A percentile compares a stretch with the other conserved stretches of the same genome.
Conservation (phyloP, 2,888 invertebrate species). For the Sussaba pulchella region DNA sequence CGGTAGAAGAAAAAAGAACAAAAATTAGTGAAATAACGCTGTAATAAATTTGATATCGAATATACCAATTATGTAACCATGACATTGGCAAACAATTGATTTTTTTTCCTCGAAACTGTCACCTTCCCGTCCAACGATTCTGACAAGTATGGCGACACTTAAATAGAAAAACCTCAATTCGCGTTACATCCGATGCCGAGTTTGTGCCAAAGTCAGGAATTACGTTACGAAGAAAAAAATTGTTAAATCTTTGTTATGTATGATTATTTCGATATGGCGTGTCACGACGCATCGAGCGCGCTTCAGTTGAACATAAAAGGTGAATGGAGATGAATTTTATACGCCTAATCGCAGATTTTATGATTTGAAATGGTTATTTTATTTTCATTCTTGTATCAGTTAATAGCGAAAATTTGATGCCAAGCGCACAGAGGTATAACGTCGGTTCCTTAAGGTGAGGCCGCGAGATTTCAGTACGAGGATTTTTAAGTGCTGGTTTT, state of each 20-base stretch:
- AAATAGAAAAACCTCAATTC: conserved; percentile 44
- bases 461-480: background rate
- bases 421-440: conserved; percentile 72
- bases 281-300: conserved; percentile 73
- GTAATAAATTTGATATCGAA: conserved; percentile 32
- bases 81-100: conserved; percentile 38
- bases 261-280: conserved; percentile 78
- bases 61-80: conserved; percentile 39
- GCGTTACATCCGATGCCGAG: conserved; percentile 40
- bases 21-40: conserved; percentile 17
- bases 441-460: conserved; percentile 77
- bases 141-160: conserved; percentile 61
- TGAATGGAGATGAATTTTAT: conserved; percentile 53
- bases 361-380: background rate
- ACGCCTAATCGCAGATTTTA: conserved; percentile 1
- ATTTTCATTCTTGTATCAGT: conserved; percentile 69
- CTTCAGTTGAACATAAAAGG: conserved; percentile 78
- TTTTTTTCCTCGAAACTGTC: conserved; percentile 19
- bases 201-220: conserved; percentile 19
- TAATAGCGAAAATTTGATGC: conserved; percentile 77
- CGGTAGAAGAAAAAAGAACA: conserved; percentile 10
- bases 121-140: conserved; percentile 32
- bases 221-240: conserved; percentile 57
- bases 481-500: background rate
- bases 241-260: conserved; percentile 67